Evolutionary conservation across 2,113 vertebrate genomes (phyloP).

Genomic region (Muntiacus muntjak): DNA sequence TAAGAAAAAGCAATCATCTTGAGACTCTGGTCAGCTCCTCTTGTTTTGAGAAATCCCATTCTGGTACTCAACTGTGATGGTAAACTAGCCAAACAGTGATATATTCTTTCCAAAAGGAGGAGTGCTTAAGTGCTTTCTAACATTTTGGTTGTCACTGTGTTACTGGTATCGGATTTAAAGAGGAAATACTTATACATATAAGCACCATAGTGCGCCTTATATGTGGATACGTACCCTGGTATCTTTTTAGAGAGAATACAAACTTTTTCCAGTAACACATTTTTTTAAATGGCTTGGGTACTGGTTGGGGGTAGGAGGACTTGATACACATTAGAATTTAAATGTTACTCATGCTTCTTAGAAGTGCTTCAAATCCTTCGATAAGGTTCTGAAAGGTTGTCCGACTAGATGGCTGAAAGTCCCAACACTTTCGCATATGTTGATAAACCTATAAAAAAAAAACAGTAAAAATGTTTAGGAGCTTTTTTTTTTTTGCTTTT

Average conservation of each 20-base stretch:
- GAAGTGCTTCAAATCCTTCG: constrained; percentile 87
- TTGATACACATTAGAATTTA: constrained; percentile 8
- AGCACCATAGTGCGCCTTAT: neutral
- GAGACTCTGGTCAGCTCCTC: neutral
- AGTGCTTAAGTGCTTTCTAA: constrained; percentile 40
- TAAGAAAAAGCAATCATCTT: neutral
- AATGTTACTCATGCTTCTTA: constrained; percentile 66
- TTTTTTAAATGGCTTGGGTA: neutral
- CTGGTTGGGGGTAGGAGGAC: neutral
- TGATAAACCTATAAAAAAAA: constrained; percentile 85
- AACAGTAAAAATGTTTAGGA: neutral
- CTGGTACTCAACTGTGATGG: neutral
- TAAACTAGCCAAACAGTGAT: neutral
- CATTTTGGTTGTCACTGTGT: neutral
- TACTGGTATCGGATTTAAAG: neutral
- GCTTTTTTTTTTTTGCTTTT: neutral
- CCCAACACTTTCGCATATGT: constrained; percentile 95
- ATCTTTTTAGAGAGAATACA: constrained; percentile 23
- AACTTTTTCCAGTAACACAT: constrained; percentile 20
- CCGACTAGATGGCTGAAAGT: constrained; percentile 84
- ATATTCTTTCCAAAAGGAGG: constrained; percentile 1
- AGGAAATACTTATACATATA: neutral
- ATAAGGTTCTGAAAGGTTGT: constrained; percentile 92
- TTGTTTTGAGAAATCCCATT: neutral
- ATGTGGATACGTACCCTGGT: neutral